Evolutionary conservation across 2,113 vertebrate genomes (phyloP).

Genomic region (Urocynchramus pylzowi): DNA sequence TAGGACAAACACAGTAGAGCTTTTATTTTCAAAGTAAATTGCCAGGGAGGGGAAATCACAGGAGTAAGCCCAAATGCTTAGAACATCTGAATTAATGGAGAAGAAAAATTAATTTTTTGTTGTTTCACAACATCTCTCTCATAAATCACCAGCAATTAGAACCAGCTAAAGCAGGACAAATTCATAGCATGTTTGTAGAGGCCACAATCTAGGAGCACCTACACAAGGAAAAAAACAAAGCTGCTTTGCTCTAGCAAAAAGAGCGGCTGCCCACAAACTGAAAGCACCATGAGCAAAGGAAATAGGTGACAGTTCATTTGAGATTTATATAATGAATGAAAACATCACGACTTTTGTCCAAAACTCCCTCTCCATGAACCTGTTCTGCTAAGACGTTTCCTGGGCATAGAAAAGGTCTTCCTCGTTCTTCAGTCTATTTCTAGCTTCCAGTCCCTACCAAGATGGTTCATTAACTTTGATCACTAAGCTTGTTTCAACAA

Average conservation of each 20-base stretch:
- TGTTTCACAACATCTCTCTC: background rate
- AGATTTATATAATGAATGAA: background rate
- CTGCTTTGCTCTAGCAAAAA: background rate
- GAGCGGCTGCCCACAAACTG: background rate
- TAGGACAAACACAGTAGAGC: background rate
- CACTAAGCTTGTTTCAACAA: constrained; percentile 44
- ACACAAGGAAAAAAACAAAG: background rate
- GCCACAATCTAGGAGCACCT: background rate
- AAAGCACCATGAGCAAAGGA: background rate
- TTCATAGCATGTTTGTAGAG: background rate
- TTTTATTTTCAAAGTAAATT: background rate
- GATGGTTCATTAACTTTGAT: constrained; percentile 38
- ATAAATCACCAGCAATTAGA: background rate
- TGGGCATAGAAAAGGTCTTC: background rate
- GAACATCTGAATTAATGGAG: background rate
- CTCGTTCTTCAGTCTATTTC: background rate
- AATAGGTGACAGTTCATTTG: background rate
- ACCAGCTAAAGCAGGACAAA: background rate
- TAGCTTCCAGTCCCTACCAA: background rate
- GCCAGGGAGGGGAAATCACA: background rate
- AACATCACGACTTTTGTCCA: background rate
- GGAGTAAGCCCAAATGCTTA: background rate
- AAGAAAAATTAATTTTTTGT: background rate
- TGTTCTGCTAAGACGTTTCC: background rate
- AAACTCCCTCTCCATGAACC: background rate